Conservation (phyloP, 2,113 vertebrate genomes). For the Vulpes lagopus region DNA sequence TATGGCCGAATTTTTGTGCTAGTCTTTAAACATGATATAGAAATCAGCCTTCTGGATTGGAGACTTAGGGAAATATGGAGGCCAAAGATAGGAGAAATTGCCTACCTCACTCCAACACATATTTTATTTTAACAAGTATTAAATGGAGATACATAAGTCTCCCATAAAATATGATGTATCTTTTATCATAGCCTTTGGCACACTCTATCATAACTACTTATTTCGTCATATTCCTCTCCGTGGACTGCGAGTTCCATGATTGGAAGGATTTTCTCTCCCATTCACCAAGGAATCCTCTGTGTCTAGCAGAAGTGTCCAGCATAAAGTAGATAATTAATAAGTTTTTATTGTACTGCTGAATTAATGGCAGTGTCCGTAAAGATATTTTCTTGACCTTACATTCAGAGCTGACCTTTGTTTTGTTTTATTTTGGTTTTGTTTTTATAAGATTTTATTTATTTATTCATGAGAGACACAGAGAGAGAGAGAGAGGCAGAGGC, state of each 20-base stretch:
- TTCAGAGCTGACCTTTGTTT: not conserved
- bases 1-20: not conserved
- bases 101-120: not conserved
- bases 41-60: not conserved
- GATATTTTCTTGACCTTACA: not conserved
- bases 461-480: no score
- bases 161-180: not conserved
- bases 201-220: not conserved
- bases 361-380: not conserved
- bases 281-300: not conserved
- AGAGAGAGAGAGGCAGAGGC: no score
- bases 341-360: not conserved
- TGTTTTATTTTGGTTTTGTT: no score
- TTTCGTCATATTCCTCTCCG: not conserved
- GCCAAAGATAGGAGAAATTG: not conserved
- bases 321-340: not conserved
- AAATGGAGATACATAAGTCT: not conserved
- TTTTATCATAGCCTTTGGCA: not conserved
- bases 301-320: not conserved
- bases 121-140: conserved; percentile 2
- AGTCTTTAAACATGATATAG: not conserved
- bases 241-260: not conserved
- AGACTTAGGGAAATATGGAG: not conserved
- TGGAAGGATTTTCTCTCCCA: not conserved
- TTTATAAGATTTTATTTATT: no score